Evolutionary conservation across 1,140 invertebrate genomes (phyloP).

Genomic region (Rhynchophorus ferrugineus): DNA sequence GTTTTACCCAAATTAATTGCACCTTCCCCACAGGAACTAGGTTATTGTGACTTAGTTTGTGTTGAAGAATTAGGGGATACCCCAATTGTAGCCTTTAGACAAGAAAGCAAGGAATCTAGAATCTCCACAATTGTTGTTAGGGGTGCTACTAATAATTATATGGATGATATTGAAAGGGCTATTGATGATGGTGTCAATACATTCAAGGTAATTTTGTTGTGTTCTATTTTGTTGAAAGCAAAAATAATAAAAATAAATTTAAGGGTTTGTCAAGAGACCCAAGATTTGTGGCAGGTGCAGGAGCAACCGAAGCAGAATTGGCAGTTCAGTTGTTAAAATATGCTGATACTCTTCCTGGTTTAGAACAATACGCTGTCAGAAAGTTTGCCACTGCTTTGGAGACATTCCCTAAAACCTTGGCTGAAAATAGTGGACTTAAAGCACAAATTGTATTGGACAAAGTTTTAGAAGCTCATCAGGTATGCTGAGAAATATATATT

Average conservation of each 20-base stretch:
- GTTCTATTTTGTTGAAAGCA: neutral
- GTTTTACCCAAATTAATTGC: conserved; percentile 56
- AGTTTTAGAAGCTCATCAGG: conserved; percentile 84
- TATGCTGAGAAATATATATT: conserved; percentile 20
- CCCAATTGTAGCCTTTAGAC: conserved; percentile 82
- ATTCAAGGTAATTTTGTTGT: conserved; percentile 66
- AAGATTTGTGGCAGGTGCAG: conserved; percentile 85
- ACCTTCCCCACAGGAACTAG: conserved; percentile 85
- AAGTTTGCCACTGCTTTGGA: conserved; percentile 92
- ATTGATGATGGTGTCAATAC: conserved; percentile 99
- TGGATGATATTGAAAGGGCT: conserved; percentile 98
- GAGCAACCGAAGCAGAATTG: conserved; percentile 91
- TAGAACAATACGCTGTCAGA: conserved; percentile 95
- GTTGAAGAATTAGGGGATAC: conserved; percentile 97
- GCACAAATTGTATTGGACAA: conserved; percentile 84
- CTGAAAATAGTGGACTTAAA: conserved; percentile 90
- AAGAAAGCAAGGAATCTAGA: conserved; percentile 70
- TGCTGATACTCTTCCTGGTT: conserved; percentile 84
- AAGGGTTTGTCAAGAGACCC: conserved; percentile 51
- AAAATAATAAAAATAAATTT: too few species aligned
- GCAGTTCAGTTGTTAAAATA: conserved; percentile 77
- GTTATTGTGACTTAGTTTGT: conserved; percentile 84
- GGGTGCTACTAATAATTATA: conserved; percentile 95
- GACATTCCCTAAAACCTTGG: conserved; percentile 82
- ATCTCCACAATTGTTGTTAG: conserved; percentile 91